phyloP scores from a whole-genome alignment of 2,888 invertebrate species.

The Holacanthella duospinosa region DNA sequence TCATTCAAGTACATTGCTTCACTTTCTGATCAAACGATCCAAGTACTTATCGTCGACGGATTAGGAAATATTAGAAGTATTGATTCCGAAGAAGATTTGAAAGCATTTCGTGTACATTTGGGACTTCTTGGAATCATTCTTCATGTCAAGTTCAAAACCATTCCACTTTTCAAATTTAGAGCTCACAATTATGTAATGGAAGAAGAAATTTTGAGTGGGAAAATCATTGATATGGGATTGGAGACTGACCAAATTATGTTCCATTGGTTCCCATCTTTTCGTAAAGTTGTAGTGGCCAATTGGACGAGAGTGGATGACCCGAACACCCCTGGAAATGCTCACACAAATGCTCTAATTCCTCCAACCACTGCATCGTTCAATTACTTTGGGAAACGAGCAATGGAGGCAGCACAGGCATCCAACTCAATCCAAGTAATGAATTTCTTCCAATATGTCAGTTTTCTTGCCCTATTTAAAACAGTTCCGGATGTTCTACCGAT shows the following conservation, averaged over 20 bases:
- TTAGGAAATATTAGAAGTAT: slow-evolving; percentile 6
- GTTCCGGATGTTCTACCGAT: neutral
- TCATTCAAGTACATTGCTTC: slow-evolving; percentile 4
- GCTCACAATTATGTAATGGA: slow-evolving; percentile 4
- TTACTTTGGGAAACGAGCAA: neutral
- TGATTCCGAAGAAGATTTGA: neutral
- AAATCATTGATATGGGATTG: neutral
- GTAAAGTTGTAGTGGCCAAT: slow-evolving; percentile 12
- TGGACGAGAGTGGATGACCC: slow-evolving; percentile 11
- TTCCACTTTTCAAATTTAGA: slow-evolving; percentile 12
- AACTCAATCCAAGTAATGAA: neutral
- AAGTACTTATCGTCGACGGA: slow-evolving; percentile 16
- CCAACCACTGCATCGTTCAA: neutral
- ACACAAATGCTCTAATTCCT: neutral
- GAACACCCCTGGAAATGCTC: slow-evolving; percentile 5
- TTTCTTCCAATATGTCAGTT: neutral
- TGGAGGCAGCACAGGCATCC: neutral
- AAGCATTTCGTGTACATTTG: slow-evolving; percentile 16
- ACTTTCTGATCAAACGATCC: slow-evolving; percentile 10
- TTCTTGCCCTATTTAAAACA: neutral
- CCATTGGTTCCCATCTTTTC: slow-evolving; percentile 12
- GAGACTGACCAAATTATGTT: slow-evolving; percentile 7
- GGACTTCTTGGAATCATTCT: slow-evolving; percentile 16
- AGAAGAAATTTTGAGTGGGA: slow-evolving; percentile 7
- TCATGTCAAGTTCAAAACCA: slow-evolving; percentile 6